Conservation (phyloP, 2,888 invertebrate species). For the Yponomeuta malinellus region DNA sequence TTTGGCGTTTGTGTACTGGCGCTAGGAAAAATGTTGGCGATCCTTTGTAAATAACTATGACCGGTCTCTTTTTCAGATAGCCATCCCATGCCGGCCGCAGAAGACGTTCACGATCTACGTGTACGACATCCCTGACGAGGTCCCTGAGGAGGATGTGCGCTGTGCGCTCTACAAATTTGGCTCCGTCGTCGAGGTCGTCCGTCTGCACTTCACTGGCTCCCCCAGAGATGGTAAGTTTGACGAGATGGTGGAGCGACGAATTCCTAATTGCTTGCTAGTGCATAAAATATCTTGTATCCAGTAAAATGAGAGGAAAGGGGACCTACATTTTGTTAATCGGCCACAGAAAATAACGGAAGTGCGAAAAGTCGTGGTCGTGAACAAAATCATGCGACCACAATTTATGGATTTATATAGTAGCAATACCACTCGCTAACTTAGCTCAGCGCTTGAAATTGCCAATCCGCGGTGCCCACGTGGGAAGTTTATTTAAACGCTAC, state of each 20-base stretch:
- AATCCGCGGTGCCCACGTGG: no score
- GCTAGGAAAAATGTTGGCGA: not conserved
- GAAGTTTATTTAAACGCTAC: no score
- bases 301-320: not conserved
- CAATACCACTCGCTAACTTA: no score
- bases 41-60: no score
- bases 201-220: conserved; percentile 74
- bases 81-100: conserved; percentile 90
- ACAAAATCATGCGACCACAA: no score
- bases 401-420: no score
- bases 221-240: conserved; percentile 60
- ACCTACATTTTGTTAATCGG: no score
- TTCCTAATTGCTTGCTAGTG: not conserved
- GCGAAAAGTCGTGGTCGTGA: no score
- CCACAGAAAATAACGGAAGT: no score
- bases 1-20: no score
- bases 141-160: conserved; percentile 89
- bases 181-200: conserved; percentile 87
- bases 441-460: no score
- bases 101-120: conserved; percentile 91
- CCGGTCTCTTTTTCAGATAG: conserved; percentile 70
- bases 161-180: conserved; percentile 87
- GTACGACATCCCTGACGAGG: conserved; percentile 87
- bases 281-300: no score
- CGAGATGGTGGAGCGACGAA: conserved; percentile 17